Percentiles rank a stretch among this genome's conserved stretches.
These are phyloP conservation scores for human DNA, from an alignment of 2,113 vertebrate species.

Conservation along the genomic window DNA sequence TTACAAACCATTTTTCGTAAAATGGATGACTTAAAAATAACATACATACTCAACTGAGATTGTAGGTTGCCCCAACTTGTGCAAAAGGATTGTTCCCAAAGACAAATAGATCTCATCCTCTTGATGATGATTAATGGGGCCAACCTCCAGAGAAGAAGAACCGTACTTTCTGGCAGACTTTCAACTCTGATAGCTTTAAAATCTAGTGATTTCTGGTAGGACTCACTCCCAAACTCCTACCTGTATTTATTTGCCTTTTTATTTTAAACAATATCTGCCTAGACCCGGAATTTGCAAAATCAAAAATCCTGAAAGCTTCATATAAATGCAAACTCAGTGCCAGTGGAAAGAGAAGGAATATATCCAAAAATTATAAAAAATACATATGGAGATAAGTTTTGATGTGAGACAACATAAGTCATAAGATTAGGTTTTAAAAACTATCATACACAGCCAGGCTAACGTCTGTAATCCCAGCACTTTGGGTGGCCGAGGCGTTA, in stretches of 20 bases:
- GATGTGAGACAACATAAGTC: not conserved
- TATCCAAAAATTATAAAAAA: not conserved
- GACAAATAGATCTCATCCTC: not conserved
- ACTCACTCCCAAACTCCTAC: not conserved
- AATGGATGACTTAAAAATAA: not conserved
- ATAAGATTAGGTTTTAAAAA: not conserved
- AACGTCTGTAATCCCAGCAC: too few species aligned
- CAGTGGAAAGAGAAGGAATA: not conserved
- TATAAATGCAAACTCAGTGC: not conserved
- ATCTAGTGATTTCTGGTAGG: not conserved
- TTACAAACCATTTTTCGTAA: not conserved
- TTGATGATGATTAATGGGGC: not conserved
- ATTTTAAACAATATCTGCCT: not conserved
- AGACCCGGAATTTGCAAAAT: not conserved
- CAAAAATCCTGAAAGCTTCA: not conserved
- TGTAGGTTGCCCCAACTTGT: not conserved
- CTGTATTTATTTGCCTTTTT: not conserved
- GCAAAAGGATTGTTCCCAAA: not conserved
- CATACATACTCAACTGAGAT: not conserved
- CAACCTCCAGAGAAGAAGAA: constrained; percentile 36
- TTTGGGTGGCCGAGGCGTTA: too few species aligned
- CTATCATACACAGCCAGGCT: not conserved
- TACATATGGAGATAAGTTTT: not conserved
- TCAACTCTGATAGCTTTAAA: not conserved
- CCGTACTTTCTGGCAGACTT: constrained; percentile 17